Percentiles rank a stretch among this genome's conserved stretches.
Evolutionary conservation across 2,113 vertebrate genomes (phyloP).

Genomic region (Meriones unguiculatus): DNA sequence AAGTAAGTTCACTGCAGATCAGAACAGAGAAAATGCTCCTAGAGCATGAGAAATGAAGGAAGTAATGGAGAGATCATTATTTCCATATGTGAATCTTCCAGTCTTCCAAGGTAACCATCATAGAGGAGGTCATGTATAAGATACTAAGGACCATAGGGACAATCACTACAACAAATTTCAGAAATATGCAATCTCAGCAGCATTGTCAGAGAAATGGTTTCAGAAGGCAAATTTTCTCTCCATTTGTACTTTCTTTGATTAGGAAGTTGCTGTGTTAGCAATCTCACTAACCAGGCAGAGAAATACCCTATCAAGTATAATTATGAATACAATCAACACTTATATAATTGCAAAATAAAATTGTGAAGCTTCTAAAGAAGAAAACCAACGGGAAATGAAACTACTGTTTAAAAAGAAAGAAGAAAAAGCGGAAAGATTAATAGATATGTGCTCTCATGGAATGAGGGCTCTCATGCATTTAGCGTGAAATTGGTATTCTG

Average conservation of each 20-base stretch:
- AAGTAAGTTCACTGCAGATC: neutral
- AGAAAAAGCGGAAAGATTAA: slow-evolving; percentile 54
- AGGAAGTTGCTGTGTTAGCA: slow-evolving; percentile 20
- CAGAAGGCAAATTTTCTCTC: slow-evolving; percentile 34
- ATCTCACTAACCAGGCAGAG: slow-evolving; percentile 26
- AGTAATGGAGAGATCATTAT: neutral
- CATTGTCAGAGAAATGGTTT: slow-evolving; percentile 51
- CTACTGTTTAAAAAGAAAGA: slow-evolving; percentile 65
- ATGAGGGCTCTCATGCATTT: slow-evolving; percentile 70
- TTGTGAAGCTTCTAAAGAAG: slow-evolving; percentile 28
- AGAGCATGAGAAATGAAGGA: neutral
- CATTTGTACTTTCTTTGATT: slow-evolving; percentile 17
- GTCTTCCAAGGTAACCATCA: neutral
- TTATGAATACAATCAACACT: slow-evolving; percentile 54
- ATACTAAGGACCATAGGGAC: slow-evolving; percentile 45
- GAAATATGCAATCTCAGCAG: slow-evolving; percentile 8
- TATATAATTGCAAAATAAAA: slow-evolving; percentile 55
- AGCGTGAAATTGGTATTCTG: slow-evolving; percentile 74
- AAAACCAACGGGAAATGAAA: neutral
- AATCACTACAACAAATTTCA: neutral
- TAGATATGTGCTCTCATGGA: slow-evolving; percentile 58
- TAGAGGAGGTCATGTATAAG: neutral
- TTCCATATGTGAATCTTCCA: neutral
- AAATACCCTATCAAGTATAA: slow-evolving; percentile 59
- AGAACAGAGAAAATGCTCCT: neutral